A percentile compares a stretch with the other conserved stretches of the same genome.
phyloP scores from a whole-genome alignment of 2,888 invertebrate species.

The Eurois occulta region DNA sequence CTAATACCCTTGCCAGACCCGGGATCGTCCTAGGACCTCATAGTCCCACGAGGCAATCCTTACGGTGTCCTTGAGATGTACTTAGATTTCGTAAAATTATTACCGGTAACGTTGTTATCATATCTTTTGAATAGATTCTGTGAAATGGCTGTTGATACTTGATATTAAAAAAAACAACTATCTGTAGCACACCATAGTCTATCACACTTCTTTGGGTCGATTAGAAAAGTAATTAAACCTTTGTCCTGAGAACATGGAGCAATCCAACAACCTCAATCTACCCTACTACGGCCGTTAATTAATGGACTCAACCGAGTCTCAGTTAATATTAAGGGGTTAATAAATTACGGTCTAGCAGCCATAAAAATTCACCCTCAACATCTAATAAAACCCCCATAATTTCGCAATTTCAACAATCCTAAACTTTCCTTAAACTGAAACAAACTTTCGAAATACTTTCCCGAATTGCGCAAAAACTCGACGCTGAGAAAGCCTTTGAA shows the following conservation, averaged over 20 bases:
- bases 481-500: constrained; percentile 3
- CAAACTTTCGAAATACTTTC: constrained; percentile 44
- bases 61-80: too few species aligned
- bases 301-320: neutral
- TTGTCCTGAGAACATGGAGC: neutral
- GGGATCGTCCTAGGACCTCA: too few species aligned
- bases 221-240: neutral
- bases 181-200: too few species aligned
- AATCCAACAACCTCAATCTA: neutral
- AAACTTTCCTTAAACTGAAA: constrained; percentile 22
- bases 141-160: neutral
- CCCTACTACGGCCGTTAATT: neutral
- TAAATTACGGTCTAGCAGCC: neutral
- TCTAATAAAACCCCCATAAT: constrained; percentile 18
- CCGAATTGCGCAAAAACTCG: constrained; percentile 28
- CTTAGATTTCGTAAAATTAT: neutral
- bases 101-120: neutral
- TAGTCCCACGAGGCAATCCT: too few species aligned
- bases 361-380: constrained; percentile 21
- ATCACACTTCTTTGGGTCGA: neutral
- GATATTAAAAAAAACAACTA: neutral
- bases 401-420: constrained; percentile 39
- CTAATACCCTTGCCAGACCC: too few species aligned
- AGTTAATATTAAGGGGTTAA: neutral
- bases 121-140: neutral